Conservation (phyloP, 1,140 invertebrate species). For the Eciton burchellii region DNA sequence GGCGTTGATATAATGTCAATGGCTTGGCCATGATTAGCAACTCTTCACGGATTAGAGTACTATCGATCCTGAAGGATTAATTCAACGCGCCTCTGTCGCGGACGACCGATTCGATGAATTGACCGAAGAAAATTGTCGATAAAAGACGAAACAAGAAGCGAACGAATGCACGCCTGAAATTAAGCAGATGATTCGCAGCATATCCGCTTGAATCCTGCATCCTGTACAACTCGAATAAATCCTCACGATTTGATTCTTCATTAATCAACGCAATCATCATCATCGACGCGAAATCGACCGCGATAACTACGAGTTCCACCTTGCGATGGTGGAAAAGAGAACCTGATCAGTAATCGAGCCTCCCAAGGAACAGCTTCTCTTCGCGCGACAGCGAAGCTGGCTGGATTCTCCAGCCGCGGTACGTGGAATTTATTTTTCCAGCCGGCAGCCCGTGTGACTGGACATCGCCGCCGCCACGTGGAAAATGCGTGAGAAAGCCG, state of each 20-base stretch:
- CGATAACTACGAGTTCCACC: too few species aligned
- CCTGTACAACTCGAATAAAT: too few species aligned
- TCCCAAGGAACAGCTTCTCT: conserved; percentile 20
- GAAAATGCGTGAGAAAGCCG: conserved; percentile 69
- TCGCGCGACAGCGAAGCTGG: neutral
- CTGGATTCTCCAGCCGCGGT: conserved; percentile 2
- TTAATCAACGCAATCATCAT: too few species aligned
- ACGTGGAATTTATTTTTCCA: conserved; percentile 67
- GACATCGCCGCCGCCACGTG: conserved; percentile 32
- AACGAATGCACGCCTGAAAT: neutral
- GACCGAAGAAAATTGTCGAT: neutral
- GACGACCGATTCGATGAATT: neutral
- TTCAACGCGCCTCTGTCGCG: too few species aligned
- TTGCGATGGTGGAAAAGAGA: too few species aligned
- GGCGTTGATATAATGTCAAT: neutral
- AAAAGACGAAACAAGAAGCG: neutral
- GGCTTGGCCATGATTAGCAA: neutral
- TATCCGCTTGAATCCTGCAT: neutral
- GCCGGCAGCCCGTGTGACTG: neutral
- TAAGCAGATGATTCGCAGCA: neutral
- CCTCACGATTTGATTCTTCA: too few species aligned
- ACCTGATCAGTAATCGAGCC: neutral
- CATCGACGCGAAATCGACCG: too few species aligned
- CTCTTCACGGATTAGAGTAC: conserved; percentile 6
- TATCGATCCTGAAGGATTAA: neutral